These are phyloP conservation scores for Cantharis rufa DNA, from an alignment of 2,888 invertebrate genomes.

Conservation along the genomic window DNA sequence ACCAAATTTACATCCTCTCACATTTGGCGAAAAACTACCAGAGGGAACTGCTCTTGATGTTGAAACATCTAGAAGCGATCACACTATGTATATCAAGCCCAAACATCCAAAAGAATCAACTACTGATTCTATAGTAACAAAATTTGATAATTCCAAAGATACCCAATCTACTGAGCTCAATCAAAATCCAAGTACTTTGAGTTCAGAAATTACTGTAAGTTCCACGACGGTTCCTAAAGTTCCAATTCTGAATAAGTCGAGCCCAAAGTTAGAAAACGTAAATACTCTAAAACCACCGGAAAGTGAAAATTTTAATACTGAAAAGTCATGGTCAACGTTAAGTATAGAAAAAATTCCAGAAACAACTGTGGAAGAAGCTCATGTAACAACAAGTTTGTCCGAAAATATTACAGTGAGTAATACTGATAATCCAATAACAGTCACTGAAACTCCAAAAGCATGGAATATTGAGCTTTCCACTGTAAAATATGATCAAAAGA, in stretches of 20 bases:
- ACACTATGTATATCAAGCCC: no score
- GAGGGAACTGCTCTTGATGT: no score
- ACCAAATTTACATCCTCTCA: no score
- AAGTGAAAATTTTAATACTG: no score
- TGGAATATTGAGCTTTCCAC: not conserved
- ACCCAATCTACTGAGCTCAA: not conserved
- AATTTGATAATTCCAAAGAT: not conserved
- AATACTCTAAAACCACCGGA: not conserved
- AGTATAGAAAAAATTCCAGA: not conserved
- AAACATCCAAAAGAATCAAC: not conserved
- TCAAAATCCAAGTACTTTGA: not conserved
- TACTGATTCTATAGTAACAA: not conserved
- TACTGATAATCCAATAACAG: not conserved
- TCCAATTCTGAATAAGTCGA: not conserved
- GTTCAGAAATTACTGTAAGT: not conserved
- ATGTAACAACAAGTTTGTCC: not conserved
- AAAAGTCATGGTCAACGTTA: not conserved
- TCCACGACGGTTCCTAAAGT: not conserved
- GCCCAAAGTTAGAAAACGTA: not conserved
- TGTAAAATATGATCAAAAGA: not conserved
- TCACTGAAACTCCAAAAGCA: not conserved
- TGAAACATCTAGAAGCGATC: no score
- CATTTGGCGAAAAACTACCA: no score
- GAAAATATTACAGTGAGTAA: not conserved
- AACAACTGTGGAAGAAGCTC: not conserved